A percentile compares a stretch with the other conserved stretches of the same genome.
Evolutionary conservation across 2,113 vertebrate species (phyloP).

Genomic region (Caretta caretta): DNA sequence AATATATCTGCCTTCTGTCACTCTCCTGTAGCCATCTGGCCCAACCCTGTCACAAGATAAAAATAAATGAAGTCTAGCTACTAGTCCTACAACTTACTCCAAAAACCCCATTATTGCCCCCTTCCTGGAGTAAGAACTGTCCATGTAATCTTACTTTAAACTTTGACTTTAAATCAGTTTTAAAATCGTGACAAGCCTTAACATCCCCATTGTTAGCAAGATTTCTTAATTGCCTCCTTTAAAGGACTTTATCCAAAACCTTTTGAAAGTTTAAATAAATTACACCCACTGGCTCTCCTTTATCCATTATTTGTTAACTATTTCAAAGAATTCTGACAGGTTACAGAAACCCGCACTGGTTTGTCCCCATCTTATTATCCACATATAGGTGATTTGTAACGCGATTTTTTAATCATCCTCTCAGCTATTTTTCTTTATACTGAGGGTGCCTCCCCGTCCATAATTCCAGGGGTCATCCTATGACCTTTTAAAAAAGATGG

Average conservation of each 20-base stretch:
- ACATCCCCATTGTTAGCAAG: conserved; percentile 76
- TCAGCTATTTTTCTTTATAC: conserved; percentile 53
- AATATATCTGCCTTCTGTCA: too few species aligned
- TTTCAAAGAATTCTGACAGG: conserved; percentile 72
- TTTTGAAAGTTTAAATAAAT: conserved; percentile 78
- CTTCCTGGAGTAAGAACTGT: conserved; percentile 58
- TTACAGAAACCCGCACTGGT: conserved; percentile 71
- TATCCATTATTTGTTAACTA: conserved; percentile 79
- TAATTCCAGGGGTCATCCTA: conserved; percentile 51
- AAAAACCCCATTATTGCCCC: conserved; percentile 66
- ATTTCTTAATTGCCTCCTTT: conserved; percentile 76
- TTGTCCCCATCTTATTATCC: conserved; percentile 65
- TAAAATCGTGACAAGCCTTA: conserved; percentile 74
- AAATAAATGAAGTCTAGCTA: neutral
- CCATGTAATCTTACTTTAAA: conserved; percentile 76
- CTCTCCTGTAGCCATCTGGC: too few species aligned
- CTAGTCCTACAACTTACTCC: conserved; percentile 33
- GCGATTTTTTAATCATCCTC: conserved; percentile 66
- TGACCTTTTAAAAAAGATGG: conserved; percentile 22
- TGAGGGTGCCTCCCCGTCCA: conserved; percentile 43
- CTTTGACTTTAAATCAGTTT: conserved; percentile 74
- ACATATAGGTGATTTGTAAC: conserved; percentile 64
- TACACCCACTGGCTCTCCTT: conserved; percentile 72
- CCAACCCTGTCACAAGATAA: too few species aligned
- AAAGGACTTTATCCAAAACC: conserved; percentile 70